Base-by-base conservation (phyloP, 2,888 invertebrate species). In the Lithophane leautieri region DNA sequence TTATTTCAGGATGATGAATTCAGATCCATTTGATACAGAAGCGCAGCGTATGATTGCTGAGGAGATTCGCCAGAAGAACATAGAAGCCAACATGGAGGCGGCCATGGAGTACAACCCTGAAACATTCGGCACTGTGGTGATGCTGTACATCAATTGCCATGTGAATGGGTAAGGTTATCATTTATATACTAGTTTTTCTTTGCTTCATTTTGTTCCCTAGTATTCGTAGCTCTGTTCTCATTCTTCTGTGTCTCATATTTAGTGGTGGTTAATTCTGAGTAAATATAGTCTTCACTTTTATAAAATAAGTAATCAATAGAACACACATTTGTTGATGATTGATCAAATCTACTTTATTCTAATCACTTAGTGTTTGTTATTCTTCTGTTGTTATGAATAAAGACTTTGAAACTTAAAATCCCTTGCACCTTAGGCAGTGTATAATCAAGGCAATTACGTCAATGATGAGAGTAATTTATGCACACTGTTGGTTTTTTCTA, bases 21-120 rank as follows among this genome's bases (percentile, higher is more conserved):
- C 99, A 0, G 98, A 99, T 97, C 99, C 99, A 0, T 99, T 99
- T 93, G 99, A 99, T 94, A 98, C 98, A 0, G 99, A 99, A 93
- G 99, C 99, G 0, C 99, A 99, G 94, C 97, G 98, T 81, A 97
- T 99, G 90, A 99, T 99, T 87, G 99, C 99, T 7, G 99, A 99
- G 92, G 99, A 99, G 95, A 99, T 99, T 83, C 97, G 98, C 88
- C 99, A 98, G 91, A 98, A 99, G 93, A 99, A 99, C 94, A 99
- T 99, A 82, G 99, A 99, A 94, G 98, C 99, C 0, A 99, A 99
- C 91, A 99, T 99, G 99, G 99, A 99, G 92, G 99, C 99, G 1
- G 99, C 99, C 0, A 99, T 99, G 98, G 99, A 99, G 92, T 99
- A 99, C 93, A 99, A 99, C 94, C 99, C 99, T 0, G 99, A 99